Conservation (phyloP, 2,797 vertebrate species). For the Phoeniculus purpureus region DNA sequence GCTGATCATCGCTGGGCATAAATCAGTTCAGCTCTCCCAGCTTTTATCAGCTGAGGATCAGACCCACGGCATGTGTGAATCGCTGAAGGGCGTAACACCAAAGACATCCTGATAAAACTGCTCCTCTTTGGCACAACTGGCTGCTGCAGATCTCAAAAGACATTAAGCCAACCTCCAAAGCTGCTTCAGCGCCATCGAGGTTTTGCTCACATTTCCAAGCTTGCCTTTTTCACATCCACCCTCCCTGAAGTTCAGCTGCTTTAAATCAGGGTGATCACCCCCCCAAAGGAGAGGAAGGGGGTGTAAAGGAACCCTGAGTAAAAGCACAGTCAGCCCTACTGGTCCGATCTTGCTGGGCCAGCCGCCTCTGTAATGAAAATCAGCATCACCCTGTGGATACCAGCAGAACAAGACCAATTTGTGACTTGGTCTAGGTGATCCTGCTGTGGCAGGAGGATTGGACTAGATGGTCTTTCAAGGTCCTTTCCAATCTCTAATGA, state of each 20-base stretch:
- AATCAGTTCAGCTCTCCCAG: not conserved
- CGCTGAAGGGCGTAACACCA: not conserved
- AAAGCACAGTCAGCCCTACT: not conserved
- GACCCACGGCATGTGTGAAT: not conserved
- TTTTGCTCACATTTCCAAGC: not conserved
- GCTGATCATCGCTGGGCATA: not conserved
- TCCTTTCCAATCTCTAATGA: too few species aligned
- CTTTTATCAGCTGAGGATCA: not conserved
- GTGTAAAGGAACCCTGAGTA: not conserved
- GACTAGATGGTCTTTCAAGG: too few species aligned
- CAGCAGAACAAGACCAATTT: not conserved
- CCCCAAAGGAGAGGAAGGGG: not conserved
- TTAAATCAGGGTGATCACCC: not conserved
- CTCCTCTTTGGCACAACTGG: not conserved
- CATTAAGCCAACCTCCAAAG: not conserved
- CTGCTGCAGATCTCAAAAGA: not conserved
- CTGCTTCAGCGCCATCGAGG: not conserved
- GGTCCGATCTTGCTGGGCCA: not conserved
- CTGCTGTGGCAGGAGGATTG: too few species aligned
- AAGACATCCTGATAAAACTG: not conserved
- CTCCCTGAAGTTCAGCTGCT: not conserved
- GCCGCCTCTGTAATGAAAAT: not conserved
- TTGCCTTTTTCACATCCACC: not conserved
- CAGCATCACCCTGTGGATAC: not conserved
- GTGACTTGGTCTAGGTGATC: too few species aligned